Conservation (phyloP, 2,113 vertebrate genomes). For the Dicerorhinus sumatrensis region DNA sequence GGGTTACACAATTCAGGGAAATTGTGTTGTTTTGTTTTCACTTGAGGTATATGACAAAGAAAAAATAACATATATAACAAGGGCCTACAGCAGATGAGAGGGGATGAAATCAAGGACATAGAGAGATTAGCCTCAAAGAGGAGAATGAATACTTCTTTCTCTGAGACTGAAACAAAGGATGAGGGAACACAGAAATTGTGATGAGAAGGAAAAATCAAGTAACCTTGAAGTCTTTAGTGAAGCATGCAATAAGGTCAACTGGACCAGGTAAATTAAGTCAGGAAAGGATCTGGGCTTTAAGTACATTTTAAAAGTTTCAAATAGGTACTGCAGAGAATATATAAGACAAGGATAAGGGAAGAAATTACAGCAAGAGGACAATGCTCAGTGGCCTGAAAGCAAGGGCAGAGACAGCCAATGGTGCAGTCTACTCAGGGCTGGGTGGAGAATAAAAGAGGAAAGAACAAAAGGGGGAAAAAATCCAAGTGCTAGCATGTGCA, state of each 20-base stretch:
- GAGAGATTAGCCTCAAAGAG: neutral
- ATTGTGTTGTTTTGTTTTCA: constrained; percentile 39
- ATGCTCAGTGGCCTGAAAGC: constrained; percentile 1
- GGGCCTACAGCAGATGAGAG: neutral
- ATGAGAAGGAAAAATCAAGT: neutral
- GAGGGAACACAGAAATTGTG: constrained; percentile 51
- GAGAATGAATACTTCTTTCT: constrained; percentile 8
- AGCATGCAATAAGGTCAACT: neutral
- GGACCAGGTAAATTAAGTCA: constrained; percentile 49
- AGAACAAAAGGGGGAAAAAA: constrained; percentile 1
- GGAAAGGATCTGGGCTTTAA: constrained; percentile 15
- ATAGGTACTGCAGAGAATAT: neutral
- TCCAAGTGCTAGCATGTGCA: neutral
- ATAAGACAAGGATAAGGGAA: neutral
- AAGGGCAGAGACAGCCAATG: neutral
- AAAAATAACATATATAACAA: constrained; percentile 7
- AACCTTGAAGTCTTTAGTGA: constrained; percentile 32
- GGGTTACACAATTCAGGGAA: constrained; percentile 13
- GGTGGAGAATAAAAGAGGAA: neutral
- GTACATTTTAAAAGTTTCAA: constrained; percentile 40
- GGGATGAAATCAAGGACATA: neutral
- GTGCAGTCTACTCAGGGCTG: neutral
- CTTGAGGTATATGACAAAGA: constrained; percentile 33
- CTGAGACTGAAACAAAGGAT: constrained; percentile 23
- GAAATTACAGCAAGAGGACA: neutral